phyloP scores from a whole-genome alignment of 2,888 invertebrate genomes.

The Drosophila mimetica region DNA sequence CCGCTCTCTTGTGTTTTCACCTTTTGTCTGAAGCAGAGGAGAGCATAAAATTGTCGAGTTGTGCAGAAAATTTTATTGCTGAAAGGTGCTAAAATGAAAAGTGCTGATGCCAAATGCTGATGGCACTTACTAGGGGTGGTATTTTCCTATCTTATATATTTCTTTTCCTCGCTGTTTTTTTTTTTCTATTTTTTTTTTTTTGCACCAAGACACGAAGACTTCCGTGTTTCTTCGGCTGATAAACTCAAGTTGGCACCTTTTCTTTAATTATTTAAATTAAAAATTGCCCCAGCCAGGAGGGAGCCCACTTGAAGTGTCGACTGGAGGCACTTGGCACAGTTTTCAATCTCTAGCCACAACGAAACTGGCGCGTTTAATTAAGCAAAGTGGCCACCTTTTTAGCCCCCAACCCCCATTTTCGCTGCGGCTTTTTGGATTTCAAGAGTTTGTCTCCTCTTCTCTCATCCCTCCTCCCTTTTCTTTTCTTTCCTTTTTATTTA shows the following conservation, averaged over 20 bases:
- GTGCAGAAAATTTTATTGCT: slow-evolving; percentile 76
- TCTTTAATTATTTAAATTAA: slow-evolving; percentile 78
- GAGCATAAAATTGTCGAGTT: slow-evolving; percentile 71
- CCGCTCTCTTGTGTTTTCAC: slow-evolving; percentile 53
- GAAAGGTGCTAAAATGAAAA: slow-evolving; percentile 78
- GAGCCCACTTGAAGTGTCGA: slow-evolving; percentile 40
- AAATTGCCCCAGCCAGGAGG: slow-evolving; percentile 56
- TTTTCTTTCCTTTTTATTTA: slow-evolving; percentile 6
- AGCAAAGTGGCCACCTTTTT: slow-evolving; percentile 74
- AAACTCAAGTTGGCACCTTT: slow-evolving; percentile 32
- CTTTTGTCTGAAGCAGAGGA: slow-evolving; percentile 61
- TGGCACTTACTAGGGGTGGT: slow-evolving; percentile 18
- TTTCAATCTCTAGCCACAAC: slow-evolving; percentile 63
- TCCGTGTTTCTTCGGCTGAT: slow-evolving; percentile 20
- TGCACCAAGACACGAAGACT: not conserved
- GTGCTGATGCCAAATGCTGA: slow-evolving; percentile 68
- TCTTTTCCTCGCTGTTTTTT: not conserved
- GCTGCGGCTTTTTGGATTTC: slow-evolving; percentile 50
- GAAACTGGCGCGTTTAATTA: slow-evolving; percentile 73
- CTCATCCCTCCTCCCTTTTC: not conserved
- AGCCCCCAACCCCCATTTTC: slow-evolving; percentile 33
- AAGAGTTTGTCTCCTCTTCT: slow-evolving; percentile 39
- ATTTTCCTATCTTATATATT: slow-evolving; percentile 1
- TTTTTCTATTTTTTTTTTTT: not conserved
- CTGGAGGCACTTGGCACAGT: slow-evolving; percentile 69